Percentiles rank a stretch among this genome's conserved stretches.
phyloP scores from a whole-genome alignment of 37 sponge, comb jelly and placozoan genomes.

The Oopsacas minuta region DNA sequence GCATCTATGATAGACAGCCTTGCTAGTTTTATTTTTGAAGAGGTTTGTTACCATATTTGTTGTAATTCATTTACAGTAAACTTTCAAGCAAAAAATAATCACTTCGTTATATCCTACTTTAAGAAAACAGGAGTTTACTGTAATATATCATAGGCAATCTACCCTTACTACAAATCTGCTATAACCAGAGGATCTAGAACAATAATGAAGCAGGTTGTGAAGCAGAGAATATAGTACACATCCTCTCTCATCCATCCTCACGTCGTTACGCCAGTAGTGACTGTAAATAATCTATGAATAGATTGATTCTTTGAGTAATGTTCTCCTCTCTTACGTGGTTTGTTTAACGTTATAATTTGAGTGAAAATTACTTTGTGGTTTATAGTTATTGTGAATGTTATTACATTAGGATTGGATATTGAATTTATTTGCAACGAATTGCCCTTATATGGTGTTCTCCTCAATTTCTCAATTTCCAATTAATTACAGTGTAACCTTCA shows the following conservation, averaged over 20 bases:
- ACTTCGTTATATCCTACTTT: not conserved
- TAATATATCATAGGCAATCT: not conserved
- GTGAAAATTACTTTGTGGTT: not conserved
- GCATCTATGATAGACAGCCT: slow-evolving; percentile 73
- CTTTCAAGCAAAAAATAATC: not conserved
- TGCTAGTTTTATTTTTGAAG: slow-evolving; percentile 57
- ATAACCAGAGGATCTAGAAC: not conserved
- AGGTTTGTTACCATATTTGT: slow-evolving; percentile 38
- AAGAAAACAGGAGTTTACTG: not conserved
- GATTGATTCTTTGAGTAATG: not conserved
- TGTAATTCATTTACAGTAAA: not conserved
- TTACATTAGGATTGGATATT: not conserved
- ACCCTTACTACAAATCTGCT: not conserved
- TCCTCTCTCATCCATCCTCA: not conserved
- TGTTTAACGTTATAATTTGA: not conserved
- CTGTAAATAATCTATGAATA: not conserved
- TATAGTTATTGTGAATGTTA: not conserved
- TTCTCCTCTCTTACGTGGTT: not conserved
- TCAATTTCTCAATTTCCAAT: too few relatives aligned
- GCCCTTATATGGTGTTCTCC: too few relatives aligned
- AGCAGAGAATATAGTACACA: not conserved
- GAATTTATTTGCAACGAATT: too few relatives aligned
- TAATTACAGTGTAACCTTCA: too few relatives aligned
- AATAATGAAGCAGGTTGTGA: not conserved
- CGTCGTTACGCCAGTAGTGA: too few relatives aligned